Percentiles rank a stretch among this genome's conserved stretches.
phyloP scores from a whole-genome alignment of 1,140 invertebrate species.

The Bathynomus jamesi region DNA sequence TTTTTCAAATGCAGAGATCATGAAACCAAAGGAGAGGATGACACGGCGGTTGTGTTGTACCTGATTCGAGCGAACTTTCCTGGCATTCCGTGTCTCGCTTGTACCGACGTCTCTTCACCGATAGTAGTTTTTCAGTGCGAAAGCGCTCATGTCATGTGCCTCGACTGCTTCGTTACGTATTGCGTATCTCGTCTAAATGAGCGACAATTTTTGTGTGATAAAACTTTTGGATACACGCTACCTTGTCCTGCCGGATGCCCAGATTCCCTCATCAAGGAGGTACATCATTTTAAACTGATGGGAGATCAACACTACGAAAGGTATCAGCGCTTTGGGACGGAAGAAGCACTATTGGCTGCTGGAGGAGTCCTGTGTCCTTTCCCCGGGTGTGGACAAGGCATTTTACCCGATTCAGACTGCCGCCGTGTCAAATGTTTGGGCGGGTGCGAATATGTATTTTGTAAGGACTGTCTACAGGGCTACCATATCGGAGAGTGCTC shows the following conservation, averaged over 20 bases:
- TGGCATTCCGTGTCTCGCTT: constrained; percentile 69
- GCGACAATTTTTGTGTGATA: constrained; percentile 55
- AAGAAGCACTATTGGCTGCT: constrained; percentile 71
- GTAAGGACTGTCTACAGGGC: constrained; percentile 66
- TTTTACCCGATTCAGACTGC: constrained; percentile 64
- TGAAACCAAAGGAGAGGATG: constrained; percentile 59
- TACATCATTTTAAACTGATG: constrained; percentile 74
- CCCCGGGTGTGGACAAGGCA: constrained; percentile 77
- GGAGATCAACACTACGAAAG: constrained; percentile 45
- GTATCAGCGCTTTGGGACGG: constrained; percentile 76
- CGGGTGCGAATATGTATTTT: constrained; percentile 78
- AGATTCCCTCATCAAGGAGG: constrained; percentile 69
- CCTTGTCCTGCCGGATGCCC: constrained; percentile 71
- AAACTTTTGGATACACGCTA: constrained; percentile 63
- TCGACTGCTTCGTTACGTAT: constrained; percentile 75
- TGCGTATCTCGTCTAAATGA: constrained; percentile 61
- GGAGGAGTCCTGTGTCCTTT: constrained; percentile 78
- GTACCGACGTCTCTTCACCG: constrained; percentile 59
- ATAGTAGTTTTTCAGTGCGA: constrained; percentile 74
- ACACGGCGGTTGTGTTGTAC: constrained; percentile 63
- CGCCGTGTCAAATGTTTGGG: constrained; percentile 61
- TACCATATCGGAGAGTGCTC: constrained; percentile 68
- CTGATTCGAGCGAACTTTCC: constrained; percentile 66
- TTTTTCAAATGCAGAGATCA: constrained; percentile 80
- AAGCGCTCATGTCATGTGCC: constrained; percentile 68